Conservation (phyloP, 2,888 invertebrate species). For the Trichogramma dendrolimi region DNA sequence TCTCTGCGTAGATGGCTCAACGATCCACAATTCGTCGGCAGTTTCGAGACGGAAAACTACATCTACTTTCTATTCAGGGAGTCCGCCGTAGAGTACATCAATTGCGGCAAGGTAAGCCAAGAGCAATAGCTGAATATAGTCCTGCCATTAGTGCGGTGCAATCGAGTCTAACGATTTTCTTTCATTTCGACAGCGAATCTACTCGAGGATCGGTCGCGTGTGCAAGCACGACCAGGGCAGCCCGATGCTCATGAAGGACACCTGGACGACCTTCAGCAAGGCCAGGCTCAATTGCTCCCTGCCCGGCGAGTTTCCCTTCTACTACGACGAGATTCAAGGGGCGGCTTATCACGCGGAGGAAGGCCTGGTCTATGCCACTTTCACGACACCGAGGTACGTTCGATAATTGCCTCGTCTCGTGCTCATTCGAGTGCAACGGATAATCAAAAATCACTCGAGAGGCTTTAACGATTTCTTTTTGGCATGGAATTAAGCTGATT, state of each 20-base stretch:
- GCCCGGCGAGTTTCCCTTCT: conserved; percentile 81
- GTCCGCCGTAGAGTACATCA: conserved; percentile 86
- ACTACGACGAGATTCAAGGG: conserved; percentile 85
- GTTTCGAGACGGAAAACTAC: conserved; percentile 82
- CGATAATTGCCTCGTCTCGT: too few relatives aligned
- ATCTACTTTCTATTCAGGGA: conserved; percentile 90
- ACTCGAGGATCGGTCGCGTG: conserved; percentile 85
- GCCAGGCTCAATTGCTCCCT: conserved; percentile 80
- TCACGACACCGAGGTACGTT: conserved; percentile 72
- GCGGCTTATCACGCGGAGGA: conserved; percentile 73
- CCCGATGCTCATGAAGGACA: conserved; percentile 70
- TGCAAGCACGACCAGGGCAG: conserved; percentile 86
- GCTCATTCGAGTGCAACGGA: not conserved
- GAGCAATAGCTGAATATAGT: not conserved
- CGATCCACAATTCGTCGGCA: conserved; percentile 88
- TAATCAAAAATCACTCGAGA: not conserved
- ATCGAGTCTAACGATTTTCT: not conserved
- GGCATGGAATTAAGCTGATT: not conserved
- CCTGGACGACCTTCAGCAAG: conserved; percentile 89
- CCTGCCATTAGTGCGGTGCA: not conserved
- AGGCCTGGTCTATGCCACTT: conserved; percentile 77
- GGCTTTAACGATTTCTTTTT: not conserved
- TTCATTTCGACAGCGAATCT: conserved; percentile 62
- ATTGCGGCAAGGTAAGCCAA: conserved; percentile 77
- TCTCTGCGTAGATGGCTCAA: conserved; percentile 70